Base-by-base conservation (phyloP, 2,113 vertebrate genomes). In the Sceloporus undulatus region DNA sequence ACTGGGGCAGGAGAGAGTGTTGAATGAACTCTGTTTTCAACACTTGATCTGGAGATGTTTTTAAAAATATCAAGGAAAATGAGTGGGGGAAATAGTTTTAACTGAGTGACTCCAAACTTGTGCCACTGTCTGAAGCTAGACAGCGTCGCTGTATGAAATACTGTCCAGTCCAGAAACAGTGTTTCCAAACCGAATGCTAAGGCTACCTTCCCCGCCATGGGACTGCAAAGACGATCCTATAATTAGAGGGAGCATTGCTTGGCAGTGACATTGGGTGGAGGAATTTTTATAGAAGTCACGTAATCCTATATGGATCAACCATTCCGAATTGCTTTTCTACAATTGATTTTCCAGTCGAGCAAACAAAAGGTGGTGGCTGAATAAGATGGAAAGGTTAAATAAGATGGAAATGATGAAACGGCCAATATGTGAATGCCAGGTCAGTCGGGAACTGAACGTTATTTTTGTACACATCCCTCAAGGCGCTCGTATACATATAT, bases 191-290 rank as follows among this genome's bases (percentile, higher is more conserved):
- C 25, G 23, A 48, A 62, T 21, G 34, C 52, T 21, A 52, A 74
- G 85, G 34, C 66, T 38, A 87, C 78, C 85, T 81, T 87, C 48
- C 48, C 48, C 0, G 16, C 68, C n/a, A 19, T 4, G 13, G 48
- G 59, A 62, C 74, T 68, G n/a, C 40, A 68, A 82, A 83, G 73
- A 59, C 81, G 8, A 54, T 38, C 87, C 80, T 88, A 88, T 83
- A 88, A 88, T 83, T 88, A 88, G 80, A 78, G 56, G 59, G 23
- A 54, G 59, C 59, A 34, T 88, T 77, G 40, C 80, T 77, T 10
- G 40, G 29, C 59, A 23, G 48, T 68, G 73, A 83, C 73, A 56
- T 29, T 21, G 27, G 5, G 27, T 23, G 71, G 38, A 74, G 40
- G 86, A 87, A 87, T 74, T 34, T 87, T 29, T 38, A 75, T 29